Percentiles rank a stretch among this genome's conserved stretches.
Conservation (phyloP, 2,113 vertebrate genomes). For the Stomatorhinus ivindoensis region DNA sequence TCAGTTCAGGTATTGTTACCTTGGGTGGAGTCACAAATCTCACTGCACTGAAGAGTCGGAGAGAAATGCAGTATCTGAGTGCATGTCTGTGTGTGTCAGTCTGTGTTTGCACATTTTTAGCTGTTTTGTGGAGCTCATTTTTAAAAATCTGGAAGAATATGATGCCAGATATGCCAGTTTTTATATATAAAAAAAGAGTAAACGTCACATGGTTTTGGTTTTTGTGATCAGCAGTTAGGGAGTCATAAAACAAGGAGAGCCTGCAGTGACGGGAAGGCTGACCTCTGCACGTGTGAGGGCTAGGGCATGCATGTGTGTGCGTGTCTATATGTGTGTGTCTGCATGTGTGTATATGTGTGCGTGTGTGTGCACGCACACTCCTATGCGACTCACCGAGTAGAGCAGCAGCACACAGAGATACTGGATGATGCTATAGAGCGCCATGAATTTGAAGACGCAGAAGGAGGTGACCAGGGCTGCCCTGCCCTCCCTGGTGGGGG, state of each 20-base stretch:
- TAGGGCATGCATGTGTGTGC: neutral
- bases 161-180: neutral
- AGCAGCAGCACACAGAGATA: constrained; percentile 38
- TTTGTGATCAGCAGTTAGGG: neutral
- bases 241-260: neutral
- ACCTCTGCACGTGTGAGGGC: neutral
- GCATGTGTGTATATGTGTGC: neutral
- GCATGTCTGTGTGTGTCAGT: neutral
- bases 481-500: constrained; percentile 33
- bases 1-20: neutral
- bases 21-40: neutral
- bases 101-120: neutral
- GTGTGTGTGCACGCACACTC: neutral
- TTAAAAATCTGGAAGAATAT: neutral
- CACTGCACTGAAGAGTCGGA: neutral
- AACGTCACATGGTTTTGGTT: neutral
- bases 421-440: constrained; percentile 42
- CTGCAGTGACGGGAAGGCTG: neutral
- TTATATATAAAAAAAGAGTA: neutral
- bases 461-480: constrained; percentile 39
- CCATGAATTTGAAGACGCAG: constrained; percentile 46
- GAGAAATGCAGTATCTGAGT: neutral
- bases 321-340: neutral
- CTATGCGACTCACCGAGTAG: constrained; percentile 29
- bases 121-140: neutral